A percentile compares a stretch with the other conserved stretches of the same genome.
Evolutionary conservation across 2,888 invertebrate species (phyloP).

Genomic region (Polydrusus cervinus): DNA sequence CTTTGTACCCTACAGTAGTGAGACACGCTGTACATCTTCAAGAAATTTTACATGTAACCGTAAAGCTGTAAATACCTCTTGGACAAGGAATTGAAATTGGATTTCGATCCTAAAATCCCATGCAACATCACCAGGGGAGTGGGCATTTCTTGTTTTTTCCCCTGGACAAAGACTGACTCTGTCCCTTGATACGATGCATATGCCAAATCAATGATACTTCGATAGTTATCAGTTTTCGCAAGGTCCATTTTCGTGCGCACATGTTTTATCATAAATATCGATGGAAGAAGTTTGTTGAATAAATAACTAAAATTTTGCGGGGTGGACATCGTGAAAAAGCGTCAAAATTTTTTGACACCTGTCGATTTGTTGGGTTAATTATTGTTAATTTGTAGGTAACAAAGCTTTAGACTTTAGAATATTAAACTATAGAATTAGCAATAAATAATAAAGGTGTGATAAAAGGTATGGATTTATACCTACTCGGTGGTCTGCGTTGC

Average conservation of each 20-base stretch:
- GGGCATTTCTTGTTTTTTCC: conserved; percentile 61
- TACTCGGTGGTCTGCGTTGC: too few species aligned
- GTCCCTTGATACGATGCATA: conserved; percentile 80
- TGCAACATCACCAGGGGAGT: conserved; percentile 89
- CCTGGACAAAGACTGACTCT: conserved; percentile 58
- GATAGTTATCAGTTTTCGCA: conserved; percentile 17
- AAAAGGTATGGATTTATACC: too few species aligned
- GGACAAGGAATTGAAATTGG: conserved; percentile 89
- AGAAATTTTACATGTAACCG: background rate
- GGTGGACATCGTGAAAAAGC: conserved; percentile 1
- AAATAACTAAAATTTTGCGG: conserved; percentile 56
- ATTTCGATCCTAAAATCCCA: conserved; percentile 90
- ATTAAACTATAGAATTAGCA: too few species aligned
- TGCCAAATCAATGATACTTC: conserved; percentile 70
- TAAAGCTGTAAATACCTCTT: conserved; percentile 70
- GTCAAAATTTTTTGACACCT: conserved; percentile 1
- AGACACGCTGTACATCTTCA: too few species aligned
- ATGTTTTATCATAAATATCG: conserved; percentile 13
- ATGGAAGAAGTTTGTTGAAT: conserved; percentile 39
- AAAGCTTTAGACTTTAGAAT: too few species aligned
- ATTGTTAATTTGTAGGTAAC: background rate
- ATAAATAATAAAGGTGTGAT: too few species aligned
- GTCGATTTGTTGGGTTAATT: background rate
- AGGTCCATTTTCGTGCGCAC: conserved; percentile 32
- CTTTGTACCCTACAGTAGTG: too few species aligned